Evolutionary conservation across 2,797 vertebrate genomes (phyloP).

Genomic region (Smutsia temminckii): DNA sequence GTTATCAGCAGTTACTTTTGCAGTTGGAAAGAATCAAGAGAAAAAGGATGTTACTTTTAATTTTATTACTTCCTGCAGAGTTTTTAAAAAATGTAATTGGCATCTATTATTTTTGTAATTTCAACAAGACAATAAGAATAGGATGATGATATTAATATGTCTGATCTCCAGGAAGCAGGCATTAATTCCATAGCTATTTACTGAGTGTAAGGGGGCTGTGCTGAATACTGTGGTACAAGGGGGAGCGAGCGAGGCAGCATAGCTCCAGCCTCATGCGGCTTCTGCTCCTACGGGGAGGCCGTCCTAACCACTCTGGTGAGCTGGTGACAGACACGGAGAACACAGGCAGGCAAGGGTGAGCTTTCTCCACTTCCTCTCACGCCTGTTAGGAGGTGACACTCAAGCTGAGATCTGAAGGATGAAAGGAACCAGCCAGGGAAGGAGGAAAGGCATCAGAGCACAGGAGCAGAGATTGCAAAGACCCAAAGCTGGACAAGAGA

Average conservation of each 20-base stretch:
- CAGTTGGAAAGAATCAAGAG: not conserved
- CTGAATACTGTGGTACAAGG: accelerated
- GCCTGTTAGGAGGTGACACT: not conserved
- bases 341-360: not conserved
- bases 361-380: not conserved
- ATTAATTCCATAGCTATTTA: not conserved
- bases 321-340: not conserved
- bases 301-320: not conserved
- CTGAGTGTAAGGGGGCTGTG: accelerated
- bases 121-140: not conserved
- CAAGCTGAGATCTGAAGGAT: not conserved
- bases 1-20: not conserved
- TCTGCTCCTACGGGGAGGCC: not conserved
- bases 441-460: not conserved
- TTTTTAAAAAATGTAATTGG: not conserved
- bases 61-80: not conserved
- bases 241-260: accelerated
- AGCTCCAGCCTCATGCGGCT: not conserved
- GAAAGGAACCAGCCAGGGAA: not conserved
- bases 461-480: not conserved
- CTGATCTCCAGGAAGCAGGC: not conserved
- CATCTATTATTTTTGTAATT: constrained; percentile 24
- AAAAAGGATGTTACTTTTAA: not conserved
- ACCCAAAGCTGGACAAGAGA: not conserved
- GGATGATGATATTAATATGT: not conserved